Base-by-base conservation (phyloP, 2,113 vertebrate species). In the Oryzias woworae region DNA sequence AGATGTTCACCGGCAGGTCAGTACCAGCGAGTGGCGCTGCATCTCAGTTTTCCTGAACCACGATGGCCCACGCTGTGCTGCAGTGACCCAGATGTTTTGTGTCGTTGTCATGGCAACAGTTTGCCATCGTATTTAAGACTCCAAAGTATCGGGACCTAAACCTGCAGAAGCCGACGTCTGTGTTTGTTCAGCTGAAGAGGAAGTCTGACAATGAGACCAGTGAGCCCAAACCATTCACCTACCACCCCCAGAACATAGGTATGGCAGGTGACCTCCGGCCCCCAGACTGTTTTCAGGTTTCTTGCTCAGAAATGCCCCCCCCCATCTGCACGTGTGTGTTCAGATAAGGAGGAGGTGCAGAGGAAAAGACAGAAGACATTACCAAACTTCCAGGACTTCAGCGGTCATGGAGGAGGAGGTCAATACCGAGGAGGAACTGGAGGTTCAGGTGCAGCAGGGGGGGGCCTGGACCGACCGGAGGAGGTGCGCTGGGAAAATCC, bases 151-250 rank as follows among this genome's bases (percentile, higher is more conserved):
- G 94, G 62, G 96, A 99, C 78, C 89, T 94, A 80, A 97, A 96
- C 75, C 95, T 99, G 20, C 95, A 94, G 77, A 98, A 95, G 70
- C 94, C 97, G 17, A 95, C 94, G 1, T 95, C 95, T 0, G 97
- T 99, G 20, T 96, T 98, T 41, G 97, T 99, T 26, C 97, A 99
- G 52, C 93, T 99, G 57, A 95, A 97, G 64, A 93, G 97, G 73
- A 98, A 97, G 82, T 99, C 97, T 0, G 97, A 99, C 78, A 93
- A 95, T n/a, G 97, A 98, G 90, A 99, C 95, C 1, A 99, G 97
- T 0, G 97, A 99, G 53, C 95, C 97, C 58, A 99, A 99, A 78
- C 96, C 96, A 43, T 99, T 99, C 85, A 96, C 96, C 65, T 99
- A 99, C 88, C 98, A 99, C 69, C 97, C 97, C 0, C 96, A 98